Evolutionary conservation across 1,140 invertebrate species (phyloP).

Genomic region (Cryptotermes secundus): DNA sequence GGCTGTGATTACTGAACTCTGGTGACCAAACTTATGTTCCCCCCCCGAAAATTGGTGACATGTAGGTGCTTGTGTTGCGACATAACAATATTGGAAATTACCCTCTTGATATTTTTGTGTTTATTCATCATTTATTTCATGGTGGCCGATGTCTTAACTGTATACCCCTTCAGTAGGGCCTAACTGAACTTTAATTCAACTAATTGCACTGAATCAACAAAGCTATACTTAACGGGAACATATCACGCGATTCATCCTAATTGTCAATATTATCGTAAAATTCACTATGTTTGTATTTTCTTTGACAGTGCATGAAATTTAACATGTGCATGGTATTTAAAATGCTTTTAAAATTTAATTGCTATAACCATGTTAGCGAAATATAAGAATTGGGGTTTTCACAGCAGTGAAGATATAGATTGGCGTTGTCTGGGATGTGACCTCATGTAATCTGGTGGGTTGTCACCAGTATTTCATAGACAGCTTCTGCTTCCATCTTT

Average conservation of each 20-base stretch:
- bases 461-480: no score
- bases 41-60: background rate
- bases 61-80: background rate
- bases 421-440: no score
- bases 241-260: background rate
- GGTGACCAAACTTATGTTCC: constrained; percentile 1
- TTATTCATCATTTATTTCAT: background rate
- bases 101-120: background rate
- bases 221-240: background rate
- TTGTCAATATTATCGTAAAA: background rate
- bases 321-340: background rate
- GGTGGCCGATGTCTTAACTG: background rate
- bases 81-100: background rate
- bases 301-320: constrained; percentile 1
- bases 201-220: background rate
- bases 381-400: background rate
- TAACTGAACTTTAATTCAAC: background rate
- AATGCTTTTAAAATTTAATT: background rate
- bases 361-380: background rate
- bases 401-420: background rate
- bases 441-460: no score
- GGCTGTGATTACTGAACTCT: constrained; percentile 32
- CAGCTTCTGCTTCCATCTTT: no score
- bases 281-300: background rate
- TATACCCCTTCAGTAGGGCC: constrained; percentile 3